A percentile compares a stretch with the other conserved stretches of the same genome.
These are phyloP conservation scores for Eupithecia subfuscata DNA, from an alignment of 2,888 invertebrate species.

Conservation along the genomic window DNA sequence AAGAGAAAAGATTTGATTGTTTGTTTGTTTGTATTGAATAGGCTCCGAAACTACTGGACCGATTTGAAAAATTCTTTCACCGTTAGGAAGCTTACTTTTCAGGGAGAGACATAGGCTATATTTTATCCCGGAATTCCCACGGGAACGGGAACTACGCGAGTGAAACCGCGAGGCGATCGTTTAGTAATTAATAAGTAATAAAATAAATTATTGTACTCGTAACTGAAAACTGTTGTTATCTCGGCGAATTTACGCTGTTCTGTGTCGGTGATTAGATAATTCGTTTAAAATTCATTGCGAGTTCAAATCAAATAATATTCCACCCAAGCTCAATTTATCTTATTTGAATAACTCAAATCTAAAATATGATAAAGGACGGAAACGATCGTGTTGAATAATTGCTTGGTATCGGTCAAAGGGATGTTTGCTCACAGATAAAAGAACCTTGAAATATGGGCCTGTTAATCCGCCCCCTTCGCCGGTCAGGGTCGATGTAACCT, in stretches of 20 bases:
- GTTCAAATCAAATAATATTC: background rate
- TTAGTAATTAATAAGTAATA: no score
- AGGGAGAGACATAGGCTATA: no score
- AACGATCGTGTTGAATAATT: constrained; percentile 19
- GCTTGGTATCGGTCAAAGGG: constrained; percentile 32
- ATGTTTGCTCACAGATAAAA: constrained; percentile 35
- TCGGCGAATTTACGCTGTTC: background rate
- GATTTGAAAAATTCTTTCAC: no score
- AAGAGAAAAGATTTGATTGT: no score
- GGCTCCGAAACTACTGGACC: no score
- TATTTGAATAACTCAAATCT: constrained; percentile 2
- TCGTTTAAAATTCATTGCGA: background rate
- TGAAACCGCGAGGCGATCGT: no score
- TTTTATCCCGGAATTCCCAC: no score
- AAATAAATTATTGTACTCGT: background rate
- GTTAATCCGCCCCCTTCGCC: background rate
- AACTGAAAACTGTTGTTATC: background rate
- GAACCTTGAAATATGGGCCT: constrained; percentile 18
- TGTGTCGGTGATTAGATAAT: background rate
- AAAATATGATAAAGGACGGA: constrained; percentile 14
- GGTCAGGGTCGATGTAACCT: background rate
- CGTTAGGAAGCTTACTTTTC: no score
- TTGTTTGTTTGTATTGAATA: no score
- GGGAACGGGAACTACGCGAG: no score
- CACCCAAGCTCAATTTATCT: background rate